phyloP scores from a whole-genome alignment of 2,113 vertebrate genomes.

The Onychostoma macrolepis region DNA sequence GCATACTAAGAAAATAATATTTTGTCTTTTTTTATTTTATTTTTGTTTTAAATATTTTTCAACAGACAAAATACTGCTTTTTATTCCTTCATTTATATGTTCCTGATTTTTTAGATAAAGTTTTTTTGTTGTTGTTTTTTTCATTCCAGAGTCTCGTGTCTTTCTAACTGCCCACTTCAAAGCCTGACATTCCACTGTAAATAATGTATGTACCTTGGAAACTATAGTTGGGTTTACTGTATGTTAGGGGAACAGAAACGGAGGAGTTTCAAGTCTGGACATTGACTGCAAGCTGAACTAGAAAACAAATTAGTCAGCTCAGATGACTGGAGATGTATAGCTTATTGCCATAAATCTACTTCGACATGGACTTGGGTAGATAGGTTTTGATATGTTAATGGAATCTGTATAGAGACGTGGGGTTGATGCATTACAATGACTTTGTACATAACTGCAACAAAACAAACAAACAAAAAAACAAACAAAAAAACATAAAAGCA shows the following conservation, averaged over 20 bases:
- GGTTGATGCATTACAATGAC: conserved; percentile 61
- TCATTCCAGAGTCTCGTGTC: conserved; percentile 68
- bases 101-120: not conserved
- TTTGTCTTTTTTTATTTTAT: not conserved
- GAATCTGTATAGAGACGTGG: conserved; percentile 64
- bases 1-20: not conserved
- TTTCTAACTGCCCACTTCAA: conserved; percentile 62
- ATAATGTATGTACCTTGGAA: conserved; percentile 76
- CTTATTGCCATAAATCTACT: conserved; percentile 67
- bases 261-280: conserved; percentile 65
- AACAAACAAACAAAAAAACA: conserved; percentile 25
- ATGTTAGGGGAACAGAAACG: conserved; percentile 62
- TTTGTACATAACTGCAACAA: conserved; percentile 67
- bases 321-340: conserved; percentile 59
- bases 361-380: conserved; percentile 58
- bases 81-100: conserved; percentile 62
- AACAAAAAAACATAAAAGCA: conserved; percentile 25
- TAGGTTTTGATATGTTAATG: conserved; percentile 65
- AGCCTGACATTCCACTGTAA: conserved; percentile 77
- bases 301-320: conserved; percentile 52
- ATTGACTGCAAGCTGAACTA: conserved; percentile 66
- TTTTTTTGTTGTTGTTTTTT: conserved; percentile 63
- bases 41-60: not conserved
- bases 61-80: conserved; percentile 43
- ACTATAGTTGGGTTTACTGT: conserved; percentile 66